Base-by-base conservation (phyloP, 1,140 invertebrate genomes). In the Drosophila auraria region DNA sequence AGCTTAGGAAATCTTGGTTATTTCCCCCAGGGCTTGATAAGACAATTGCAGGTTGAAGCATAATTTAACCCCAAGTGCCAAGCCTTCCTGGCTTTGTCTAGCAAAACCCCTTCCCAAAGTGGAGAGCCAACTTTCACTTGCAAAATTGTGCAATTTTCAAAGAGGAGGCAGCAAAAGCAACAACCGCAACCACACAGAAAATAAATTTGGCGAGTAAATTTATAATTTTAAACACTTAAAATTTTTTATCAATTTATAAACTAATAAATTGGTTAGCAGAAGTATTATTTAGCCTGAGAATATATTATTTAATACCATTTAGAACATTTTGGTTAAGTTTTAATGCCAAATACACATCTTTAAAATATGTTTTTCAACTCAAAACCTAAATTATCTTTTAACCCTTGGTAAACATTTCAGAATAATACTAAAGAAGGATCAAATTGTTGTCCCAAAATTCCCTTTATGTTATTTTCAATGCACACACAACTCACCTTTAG, bases 401-500 rank as follows among this genome's bases (percentile, higher is more conserved):
- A 2, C n/a, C 5, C n/a, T 30, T n/a, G 25, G 8, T 51, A n/a
- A 12, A 12, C 17, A 12, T 20, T 2, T 5, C 44, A 47, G 20
- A 9, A 45, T 20, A 11, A 12, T 15, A 45, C n/a, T 9, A 8
- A 17, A 44, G 1, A 7, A 8, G 2, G n/a, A n/a, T 44, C n/a
- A 17, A 3, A 44, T 44, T 17, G 12, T 1, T 36, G 23, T 15
- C 0, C 9, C 33, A 11, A 36, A 11, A 3, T 9, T 3, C 40
- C 5, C n/a, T 14, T n/a, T 8, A 33, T 27, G 27, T 38, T 40
- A 15, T 6, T 61, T 23, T 8, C 4, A 5, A 12, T 50, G 7
- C n/a, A n/a, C 49, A 0, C 12, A 7, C 27, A 7, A 56, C 71
- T 69, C 75, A 87, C 91, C 91, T 92, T 83, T 53, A 92, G 74